A percentile compares a stretch with the other conserved stretches of the same genome.
These are phyloP conservation scores for Drosophila setosimentum DNA, from an alignment of 2,888 invertebrate genomes.

Conservation along the genomic window DNA sequence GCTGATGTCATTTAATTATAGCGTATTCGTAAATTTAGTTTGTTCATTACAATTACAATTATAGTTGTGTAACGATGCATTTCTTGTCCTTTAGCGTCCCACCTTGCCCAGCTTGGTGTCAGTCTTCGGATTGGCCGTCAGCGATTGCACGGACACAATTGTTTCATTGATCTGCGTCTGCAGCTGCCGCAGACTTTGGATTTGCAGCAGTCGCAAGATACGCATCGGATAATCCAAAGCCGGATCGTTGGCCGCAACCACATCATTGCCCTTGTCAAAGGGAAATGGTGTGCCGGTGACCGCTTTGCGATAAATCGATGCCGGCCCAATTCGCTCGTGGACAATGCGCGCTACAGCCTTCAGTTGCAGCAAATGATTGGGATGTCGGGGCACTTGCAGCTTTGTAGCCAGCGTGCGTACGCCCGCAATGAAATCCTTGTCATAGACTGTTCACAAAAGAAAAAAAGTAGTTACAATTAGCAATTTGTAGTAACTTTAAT, in stretches of 20 bases:
- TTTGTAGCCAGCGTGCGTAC: constrained; percentile 92
- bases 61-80: constrained; percentile 22
- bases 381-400: constrained; percentile 92
- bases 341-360: constrained; percentile 89
- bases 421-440: constrained; percentile 93
- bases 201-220: constrained; percentile 90
- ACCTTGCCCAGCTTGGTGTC: constrained; percentile 97
- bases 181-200: constrained; percentile 86
- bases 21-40: constrained; percentile 38
- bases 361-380: constrained; percentile 91
- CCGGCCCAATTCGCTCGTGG: constrained; percentile 87
- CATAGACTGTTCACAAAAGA: constrained; percentile 88
- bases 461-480: constrained; percentile 5
- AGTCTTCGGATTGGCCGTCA: constrained; percentile 98
- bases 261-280: constrained; percentile 88
- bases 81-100: constrained; percentile 87
- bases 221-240: constrained; percentile 90
- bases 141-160: constrained; percentile 95
- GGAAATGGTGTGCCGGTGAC: constrained; percentile 89
- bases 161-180: constrained; percentile 98
- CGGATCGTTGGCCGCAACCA: constrained; percentile 87
- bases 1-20: constrained; percentile 37
- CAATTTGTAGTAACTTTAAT: background rate
- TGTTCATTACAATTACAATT: constrained; percentile 46
- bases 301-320: constrained; percentile 84